Evolutionary conservation across 2,888 invertebrate genomes (phyloP).

Genomic region (Lasius fuliginosus): DNA sequence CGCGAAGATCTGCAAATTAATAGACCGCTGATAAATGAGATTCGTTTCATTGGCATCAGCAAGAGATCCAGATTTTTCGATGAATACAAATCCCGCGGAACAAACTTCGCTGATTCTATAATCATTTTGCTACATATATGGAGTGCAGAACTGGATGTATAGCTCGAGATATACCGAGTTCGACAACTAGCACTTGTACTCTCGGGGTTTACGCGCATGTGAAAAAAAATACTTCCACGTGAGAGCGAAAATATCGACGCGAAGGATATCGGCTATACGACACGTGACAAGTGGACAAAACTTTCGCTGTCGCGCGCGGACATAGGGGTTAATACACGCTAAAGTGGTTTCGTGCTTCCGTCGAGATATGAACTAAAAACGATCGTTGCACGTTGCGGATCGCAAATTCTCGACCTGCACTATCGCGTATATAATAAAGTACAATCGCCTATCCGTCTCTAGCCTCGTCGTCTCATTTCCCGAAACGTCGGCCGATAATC

Average conservation of each 20-base stretch:
- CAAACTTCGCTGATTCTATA: not conserved
- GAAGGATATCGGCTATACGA: not conserved
- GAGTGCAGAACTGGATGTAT: not conserved
- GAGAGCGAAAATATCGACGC: slow-evolving; percentile 23
- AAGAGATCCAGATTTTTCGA: not conserved
- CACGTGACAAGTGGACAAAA: slow-evolving; percentile 28
- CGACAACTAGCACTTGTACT: slow-evolving; percentile 25
- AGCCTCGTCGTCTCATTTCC: slow-evolving; percentile 23
- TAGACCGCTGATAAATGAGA: slow-evolving; percentile 25
- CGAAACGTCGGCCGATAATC: slow-evolving; percentile 4
- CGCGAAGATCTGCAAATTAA: not conserved
- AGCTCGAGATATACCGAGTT: not conserved
- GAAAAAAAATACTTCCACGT: slow-evolving; percentile 11
- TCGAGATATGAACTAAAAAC: slow-evolving; percentile 44
- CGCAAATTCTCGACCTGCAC: slow-evolving; percentile 8
- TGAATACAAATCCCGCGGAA: not conserved
- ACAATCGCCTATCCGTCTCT: not conserved
- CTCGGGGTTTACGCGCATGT: slow-evolving; percentile 4
- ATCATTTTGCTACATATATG: not conserved
- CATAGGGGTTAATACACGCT: slow-evolving; percentile 74
- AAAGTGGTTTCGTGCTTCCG: slow-evolving; percentile 73
- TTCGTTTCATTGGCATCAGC: slow-evolving; percentile 18
- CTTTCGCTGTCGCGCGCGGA: slow-evolving; percentile 37
- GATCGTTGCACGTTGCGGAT: slow-evolving; percentile 8
- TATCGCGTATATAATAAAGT: slow-evolving; percentile 23